Evolutionary conservation across 2,888 invertebrate genomes (phyloP).

Genomic region (Anodontia alba): DNA sequence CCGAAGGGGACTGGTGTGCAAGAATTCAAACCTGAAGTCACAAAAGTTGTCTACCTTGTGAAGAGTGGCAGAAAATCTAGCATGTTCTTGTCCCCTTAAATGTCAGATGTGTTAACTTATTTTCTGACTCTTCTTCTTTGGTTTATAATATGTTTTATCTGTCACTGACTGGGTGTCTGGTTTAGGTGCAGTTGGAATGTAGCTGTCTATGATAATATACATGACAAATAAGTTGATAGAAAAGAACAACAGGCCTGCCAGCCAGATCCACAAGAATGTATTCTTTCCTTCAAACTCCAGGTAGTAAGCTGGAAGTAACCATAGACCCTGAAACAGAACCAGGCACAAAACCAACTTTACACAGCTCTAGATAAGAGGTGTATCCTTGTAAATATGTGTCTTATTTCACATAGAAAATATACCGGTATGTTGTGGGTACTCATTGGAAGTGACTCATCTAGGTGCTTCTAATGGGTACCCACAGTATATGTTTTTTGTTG

Average conservation of each 20-base stretch:
- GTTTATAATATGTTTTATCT: background rate
- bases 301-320: conserved; percentile 96
- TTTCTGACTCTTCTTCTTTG: background rate
- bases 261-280: conserved; percentile 94
- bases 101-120: background rate
- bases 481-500: too few species aligned
- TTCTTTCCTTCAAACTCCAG: conserved; percentile 95
- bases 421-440: too few species aligned
- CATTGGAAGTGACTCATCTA: too few species aligned
- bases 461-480: too few species aligned
- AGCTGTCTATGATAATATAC: conserved; percentile 58
- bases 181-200: conserved; percentile 11
- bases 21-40: too few species aligned
- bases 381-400: background rate
- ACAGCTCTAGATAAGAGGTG: too few species aligned
- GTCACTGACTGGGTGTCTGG: background rate
- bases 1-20: too few species aligned
- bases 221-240: conserved; percentile 89
- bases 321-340: conserved; percentile 90
- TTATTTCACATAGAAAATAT: too few species aligned
- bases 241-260: conserved; percentile 93
- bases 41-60: too few species aligned
- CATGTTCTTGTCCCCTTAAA: too few species aligned
- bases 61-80: too few species aligned
- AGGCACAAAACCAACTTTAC: conserved; percentile 23